Evolutionary conservation across 2,113 vertebrate species (phyloP).

Genomic region (Lethenteron camtschaticum): DNA sequence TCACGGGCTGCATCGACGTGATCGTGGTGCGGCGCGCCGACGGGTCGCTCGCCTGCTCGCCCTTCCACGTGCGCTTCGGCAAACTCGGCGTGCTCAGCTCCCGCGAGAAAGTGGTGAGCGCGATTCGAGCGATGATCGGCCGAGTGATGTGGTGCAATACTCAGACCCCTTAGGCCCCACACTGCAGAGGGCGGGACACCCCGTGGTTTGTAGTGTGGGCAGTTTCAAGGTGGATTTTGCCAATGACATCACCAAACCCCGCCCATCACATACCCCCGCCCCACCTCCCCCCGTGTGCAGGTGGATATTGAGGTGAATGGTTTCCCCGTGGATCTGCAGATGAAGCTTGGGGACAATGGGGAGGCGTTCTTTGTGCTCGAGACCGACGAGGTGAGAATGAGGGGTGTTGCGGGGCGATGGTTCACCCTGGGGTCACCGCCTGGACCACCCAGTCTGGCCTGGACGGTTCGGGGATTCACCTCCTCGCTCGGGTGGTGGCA

Average conservation of each 20-base stretch:
- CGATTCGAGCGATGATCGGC: too few relatives aligned
- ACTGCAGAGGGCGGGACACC: slow-evolving; percentile 14
- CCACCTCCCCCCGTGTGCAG: slow-evolving; percentile 19
- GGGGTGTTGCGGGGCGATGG: slow-evolving; percentile 18
- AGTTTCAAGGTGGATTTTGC: too few relatives aligned
- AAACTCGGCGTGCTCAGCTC: slow-evolving; percentile 74
- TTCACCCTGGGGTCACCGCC: too few relatives aligned
- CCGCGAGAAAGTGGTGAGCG: slow-evolving; percentile 68
- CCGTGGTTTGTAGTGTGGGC: too few relatives aligned
- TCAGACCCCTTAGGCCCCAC: too few relatives aligned
- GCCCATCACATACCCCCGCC: too few relatives aligned
- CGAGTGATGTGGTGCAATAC: too few relatives aligned
- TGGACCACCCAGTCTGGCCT: too few relatives aligned
- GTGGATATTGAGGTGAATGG: slow-evolving; percentile 88
- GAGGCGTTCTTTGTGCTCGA: slow-evolving; percentile 84
- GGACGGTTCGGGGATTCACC: too few relatives aligned
- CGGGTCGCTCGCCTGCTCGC: slow-evolving; percentile 61
- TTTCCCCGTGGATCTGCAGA: slow-evolving; percentile 54
- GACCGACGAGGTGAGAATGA: slow-evolving; percentile 25
- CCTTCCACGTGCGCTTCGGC: slow-evolving; percentile 74
- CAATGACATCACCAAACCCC: neutral
- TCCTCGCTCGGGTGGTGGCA: too few relatives aligned
- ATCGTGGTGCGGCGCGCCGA: slow-evolving; percentile 63
- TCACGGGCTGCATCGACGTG: slow-evolving; percentile 66
- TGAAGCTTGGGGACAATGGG: slow-evolving; percentile 80